Percentiles rank a stretch among this genome's conserved stretches.
Conservation (phyloP, 2,888 invertebrate species). For the Auanema freiburgensis region DNA sequence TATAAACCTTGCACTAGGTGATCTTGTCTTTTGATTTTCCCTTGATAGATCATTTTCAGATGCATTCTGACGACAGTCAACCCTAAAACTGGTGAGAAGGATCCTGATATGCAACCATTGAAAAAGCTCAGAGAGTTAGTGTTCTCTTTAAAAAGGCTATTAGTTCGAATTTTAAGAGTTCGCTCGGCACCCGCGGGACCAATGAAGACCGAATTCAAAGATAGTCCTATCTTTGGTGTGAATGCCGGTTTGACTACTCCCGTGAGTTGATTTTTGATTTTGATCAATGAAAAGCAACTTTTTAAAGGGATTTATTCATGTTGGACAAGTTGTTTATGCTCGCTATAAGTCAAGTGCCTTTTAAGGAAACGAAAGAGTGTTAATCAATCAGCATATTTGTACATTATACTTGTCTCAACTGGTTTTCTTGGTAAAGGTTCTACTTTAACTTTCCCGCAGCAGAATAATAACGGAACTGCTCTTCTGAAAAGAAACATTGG, state of each 20-base stretch:
- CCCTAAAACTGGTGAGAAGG: constrained; percentile 36
- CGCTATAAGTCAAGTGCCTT: constrained; percentile 37
- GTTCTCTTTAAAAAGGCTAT: too few species aligned
- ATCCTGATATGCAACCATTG: constrained; percentile 43
- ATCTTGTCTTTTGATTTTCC: not conserved
- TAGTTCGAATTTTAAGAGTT: constrained; percentile 20
- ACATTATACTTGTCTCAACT: constrained; percentile 41
- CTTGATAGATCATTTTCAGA: constrained; percentile 12
- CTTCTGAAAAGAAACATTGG: constrained; percentile 19
- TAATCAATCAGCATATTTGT: constrained; percentile 35
- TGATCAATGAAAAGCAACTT: not conserved
- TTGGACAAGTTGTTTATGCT: constrained; percentile 46
- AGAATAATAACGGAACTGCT: constrained; percentile 37
- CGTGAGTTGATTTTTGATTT: not conserved
- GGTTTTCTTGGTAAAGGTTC: constrained; percentile 38
- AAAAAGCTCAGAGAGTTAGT: constrained; percentile 39
- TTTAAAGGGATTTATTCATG: constrained; percentile 35
- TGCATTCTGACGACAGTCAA: constrained; percentile 45
- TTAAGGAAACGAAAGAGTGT: not conserved
- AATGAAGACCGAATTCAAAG: constrained; percentile 35
- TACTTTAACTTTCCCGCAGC: constrained; percentile 39
- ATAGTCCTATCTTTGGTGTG: constrained; percentile 46
- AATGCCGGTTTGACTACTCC: constrained; percentile 33
- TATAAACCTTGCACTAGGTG: constrained; percentile 58
- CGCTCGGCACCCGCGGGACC: constrained; percentile 45